These are phyloP conservation scores for Oncorhynchus masou DNA, from an alignment of 2,113 vertebrate genomes.

Conservation along the genomic window DNA sequence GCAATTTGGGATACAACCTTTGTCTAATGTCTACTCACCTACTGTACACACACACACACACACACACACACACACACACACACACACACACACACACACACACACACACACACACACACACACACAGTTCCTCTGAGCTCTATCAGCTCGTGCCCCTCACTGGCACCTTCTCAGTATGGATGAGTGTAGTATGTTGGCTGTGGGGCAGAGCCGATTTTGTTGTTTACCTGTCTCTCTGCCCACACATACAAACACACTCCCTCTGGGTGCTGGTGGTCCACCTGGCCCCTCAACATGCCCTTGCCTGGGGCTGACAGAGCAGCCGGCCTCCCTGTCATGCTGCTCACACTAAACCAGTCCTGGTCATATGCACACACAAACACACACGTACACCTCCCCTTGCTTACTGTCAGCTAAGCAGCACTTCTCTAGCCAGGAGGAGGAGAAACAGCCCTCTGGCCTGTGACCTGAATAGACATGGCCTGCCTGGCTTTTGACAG, in stretches of 20 bases:
- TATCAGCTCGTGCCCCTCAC: conserved; percentile 45
- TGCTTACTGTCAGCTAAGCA: neutral
- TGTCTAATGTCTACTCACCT: neutral
- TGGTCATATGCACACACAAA: neutral
- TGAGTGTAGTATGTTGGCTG: conserved; percentile 14
- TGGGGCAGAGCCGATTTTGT: conserved; percentile 21
- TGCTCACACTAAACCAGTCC: neutral
- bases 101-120: neutral
- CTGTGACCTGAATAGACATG: neutral
- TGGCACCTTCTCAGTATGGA: conserved; percentile 10
- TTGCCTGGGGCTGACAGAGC: neutral
- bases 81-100: neutral
- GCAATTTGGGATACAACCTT: no score
- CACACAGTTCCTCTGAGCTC: conserved; percentile 25
- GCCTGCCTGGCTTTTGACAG: neutral
- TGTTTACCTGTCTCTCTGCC: conserved; percentile 19
- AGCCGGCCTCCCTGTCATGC: neutral
- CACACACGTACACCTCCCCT: neutral
- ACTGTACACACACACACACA: neutral
- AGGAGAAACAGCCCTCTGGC: neutral
- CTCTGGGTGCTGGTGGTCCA: conserved; percentile 24
- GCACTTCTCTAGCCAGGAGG: neutral
- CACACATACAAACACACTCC: conserved; percentile 11
- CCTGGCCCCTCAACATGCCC: conserved; percentile 26
- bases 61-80: neutral